A percentile compares a stretch with the other conserved stretches of the same genome.
Conservation (phyloP, 1,140 invertebrate genomes). For the Idris sp. region DNA sequence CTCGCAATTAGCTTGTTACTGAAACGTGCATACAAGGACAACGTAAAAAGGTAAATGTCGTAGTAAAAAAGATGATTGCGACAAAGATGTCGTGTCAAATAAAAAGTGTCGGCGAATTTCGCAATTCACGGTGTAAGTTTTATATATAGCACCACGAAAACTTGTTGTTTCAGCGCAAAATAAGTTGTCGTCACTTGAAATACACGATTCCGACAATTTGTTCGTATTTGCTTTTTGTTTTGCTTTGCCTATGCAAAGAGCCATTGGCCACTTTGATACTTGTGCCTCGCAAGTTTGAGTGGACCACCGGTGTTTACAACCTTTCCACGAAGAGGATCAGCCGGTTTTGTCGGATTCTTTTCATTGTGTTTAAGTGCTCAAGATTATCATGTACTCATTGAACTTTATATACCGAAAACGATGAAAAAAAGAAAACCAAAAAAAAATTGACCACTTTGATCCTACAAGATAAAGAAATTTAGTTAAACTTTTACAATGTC, state of each 20-base stretch:
- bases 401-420: constrained; percentile 5
- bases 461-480: constrained; percentile 8
- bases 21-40: constrained; percentile 24
- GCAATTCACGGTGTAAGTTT: constrained; percentile 50
- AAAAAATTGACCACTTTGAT: neutral
- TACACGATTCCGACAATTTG: constrained; percentile 46
- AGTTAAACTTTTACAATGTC: neutral
- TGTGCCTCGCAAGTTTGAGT: constrained; percentile 41
- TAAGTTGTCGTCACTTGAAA: constrained; percentile 40
- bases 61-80: constrained; percentile 30
- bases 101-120: constrained; percentile 38
- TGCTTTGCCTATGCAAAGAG: constrained; percentile 62
- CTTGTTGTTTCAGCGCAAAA: constrained; percentile 66
- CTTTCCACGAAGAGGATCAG: constrained; percentile 54
- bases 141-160: constrained; percentile 65
- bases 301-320: constrained; percentile 49
- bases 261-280: constrained; percentile 44
- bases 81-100: constrained; percentile 41
- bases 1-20: constrained; percentile 33
- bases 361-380: constrained; percentile 25
- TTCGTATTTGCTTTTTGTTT: constrained; percentile 50
- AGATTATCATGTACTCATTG: constrained; percentile 25
- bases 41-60: constrained; percentile 34
- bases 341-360: constrained; percentile 49
- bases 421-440: constrained; percentile 9